phyloP scores from a whole-genome alignment of 2,888 invertebrate species.

The Atethmia centrago region DNA sequence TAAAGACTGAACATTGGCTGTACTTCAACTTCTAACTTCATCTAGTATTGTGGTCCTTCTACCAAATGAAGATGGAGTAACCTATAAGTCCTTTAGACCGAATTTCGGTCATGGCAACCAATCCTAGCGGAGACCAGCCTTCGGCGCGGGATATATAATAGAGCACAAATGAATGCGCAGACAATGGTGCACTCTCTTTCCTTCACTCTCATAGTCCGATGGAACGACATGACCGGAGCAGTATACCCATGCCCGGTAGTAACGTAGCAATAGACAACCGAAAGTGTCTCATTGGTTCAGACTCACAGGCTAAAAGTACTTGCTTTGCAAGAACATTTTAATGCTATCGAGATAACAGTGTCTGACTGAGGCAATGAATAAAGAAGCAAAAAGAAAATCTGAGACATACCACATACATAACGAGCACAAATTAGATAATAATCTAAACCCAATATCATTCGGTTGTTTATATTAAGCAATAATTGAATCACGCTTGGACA shows the following conservation, averaged over 20 bases:
- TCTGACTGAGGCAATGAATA: neutral
- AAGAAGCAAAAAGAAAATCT: neutral
- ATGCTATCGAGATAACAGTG: neutral
- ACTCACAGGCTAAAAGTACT: neutral
- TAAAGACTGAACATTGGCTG: neutral
- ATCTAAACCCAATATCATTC: constrained; percentile 9
- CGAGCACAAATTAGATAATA: neutral
- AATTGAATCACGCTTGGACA: constrained; percentile 42
- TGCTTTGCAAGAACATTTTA: too few relatives aligned
- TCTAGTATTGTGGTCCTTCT: neutral
- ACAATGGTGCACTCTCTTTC: too few relatives aligned
- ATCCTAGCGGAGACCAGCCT: too few relatives aligned
- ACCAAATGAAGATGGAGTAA: neutral
- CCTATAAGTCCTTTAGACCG: neutral
- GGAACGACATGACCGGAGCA: too few relatives aligned
- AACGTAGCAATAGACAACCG: neutral
- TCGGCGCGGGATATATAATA: too few relatives aligned
- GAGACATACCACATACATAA: neutral
- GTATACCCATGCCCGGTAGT: too few relatives aligned
- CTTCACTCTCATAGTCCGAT: too few relatives aligned
- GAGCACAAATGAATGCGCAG: too few relatives aligned
- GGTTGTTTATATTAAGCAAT: constrained; percentile 28
- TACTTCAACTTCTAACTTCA: neutral
- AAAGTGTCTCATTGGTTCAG: neutral
- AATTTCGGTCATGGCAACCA: too few relatives aligned